phyloP scores from a whole-genome alignment of 2,113 vertebrate species.

The Pungitius pungitius region DNA sequence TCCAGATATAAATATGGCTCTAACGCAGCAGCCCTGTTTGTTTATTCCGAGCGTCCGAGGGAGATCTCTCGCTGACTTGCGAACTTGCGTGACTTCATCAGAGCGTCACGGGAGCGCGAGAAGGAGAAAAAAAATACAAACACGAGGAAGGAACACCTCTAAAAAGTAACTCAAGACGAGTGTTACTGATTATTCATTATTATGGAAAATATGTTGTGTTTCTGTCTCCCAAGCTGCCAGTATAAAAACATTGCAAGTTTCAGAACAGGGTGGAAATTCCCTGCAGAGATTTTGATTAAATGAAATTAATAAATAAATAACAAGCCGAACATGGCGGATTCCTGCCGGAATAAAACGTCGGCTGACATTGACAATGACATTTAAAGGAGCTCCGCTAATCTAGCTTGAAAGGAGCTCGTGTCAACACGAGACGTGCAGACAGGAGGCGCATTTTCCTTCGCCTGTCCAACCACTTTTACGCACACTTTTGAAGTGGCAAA shows the following conservation, averaged over 20 bases:
- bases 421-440: slow-evolving; percentile 36
- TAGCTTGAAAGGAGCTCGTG: slow-evolving; percentile 46
- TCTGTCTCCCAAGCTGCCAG: neutral
- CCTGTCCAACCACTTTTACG: slow-evolving; percentile 32
- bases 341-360: slow-evolving; percentile 36
- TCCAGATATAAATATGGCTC: neutral
- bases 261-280: neutral
- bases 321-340: slow-evolving; percentile 46
- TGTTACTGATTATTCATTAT: neutral
- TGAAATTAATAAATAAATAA: slow-evolving; percentile 8
- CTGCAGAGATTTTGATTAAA: slow-evolving; percentile 9
- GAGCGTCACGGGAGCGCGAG: neutral
- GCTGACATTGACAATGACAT: slow-evolving; percentile 38
- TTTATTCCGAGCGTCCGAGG: slow-evolving; percentile 10
- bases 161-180: neutral
- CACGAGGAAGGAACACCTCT: neutral
- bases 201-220: neutral
- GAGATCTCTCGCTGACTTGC: slow-evolving; percentile 31
- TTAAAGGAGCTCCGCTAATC: slow-evolving; percentile 54
- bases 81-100: slow-evolving; percentile 11
- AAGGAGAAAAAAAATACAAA: neutral
- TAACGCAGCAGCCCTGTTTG: slow-evolving; percentile 28
- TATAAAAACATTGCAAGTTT: neutral
- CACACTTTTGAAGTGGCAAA: slow-evolving; percentile 41
- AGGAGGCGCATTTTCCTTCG: slow-evolving; percentile 47